phyloP scores from a whole-genome alignment of 2,113 vertebrate genomes.

The Dromiciops gliroides region DNA sequence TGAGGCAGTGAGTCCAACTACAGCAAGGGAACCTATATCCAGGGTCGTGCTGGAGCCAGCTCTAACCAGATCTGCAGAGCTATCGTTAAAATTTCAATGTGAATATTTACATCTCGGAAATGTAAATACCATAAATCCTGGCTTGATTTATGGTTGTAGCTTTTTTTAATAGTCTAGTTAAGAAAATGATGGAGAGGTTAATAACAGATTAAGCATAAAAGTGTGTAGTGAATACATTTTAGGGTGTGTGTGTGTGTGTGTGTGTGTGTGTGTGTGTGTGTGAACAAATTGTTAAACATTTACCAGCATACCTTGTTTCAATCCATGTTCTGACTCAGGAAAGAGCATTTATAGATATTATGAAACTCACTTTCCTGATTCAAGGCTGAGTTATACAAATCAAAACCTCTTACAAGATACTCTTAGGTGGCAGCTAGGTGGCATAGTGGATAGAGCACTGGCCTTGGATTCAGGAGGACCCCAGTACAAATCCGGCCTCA shows the following conservation, averaged over 20 bases:
- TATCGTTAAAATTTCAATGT: not conserved
- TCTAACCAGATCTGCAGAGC: not conserved
- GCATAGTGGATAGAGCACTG: too few relatives aligned
- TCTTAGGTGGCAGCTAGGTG: too few relatives aligned
- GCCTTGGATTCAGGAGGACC: too few relatives aligned
- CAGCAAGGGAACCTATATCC: not conserved
- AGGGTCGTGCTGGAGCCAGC: not conserved
- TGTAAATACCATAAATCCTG: not conserved
- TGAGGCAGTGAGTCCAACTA: not conserved
- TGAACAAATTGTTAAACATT: not conserved
- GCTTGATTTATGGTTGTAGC: not conserved
- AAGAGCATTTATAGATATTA: not conserved
- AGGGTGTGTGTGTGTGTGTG: too few relatives aligned
- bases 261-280: too few relatives aligned
- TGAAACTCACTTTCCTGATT: not conserved
- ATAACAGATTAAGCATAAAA: not conserved
- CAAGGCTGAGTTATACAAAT: not conserved
- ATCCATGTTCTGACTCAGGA: not conserved
- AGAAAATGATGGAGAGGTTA: not conserved
- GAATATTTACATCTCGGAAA: not conserved
- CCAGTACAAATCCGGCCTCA: too few relatives aligned
- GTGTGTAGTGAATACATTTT: not conserved
- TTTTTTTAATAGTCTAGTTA: not conserved
- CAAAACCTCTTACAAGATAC: not conserved
- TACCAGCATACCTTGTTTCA: not conserved